A percentile compares a stretch with the other conserved stretches of the same genome.
phyloP scores from a whole-genome alignment of 2,888 invertebrate species.

The Punctoribates punctum region DNA sequence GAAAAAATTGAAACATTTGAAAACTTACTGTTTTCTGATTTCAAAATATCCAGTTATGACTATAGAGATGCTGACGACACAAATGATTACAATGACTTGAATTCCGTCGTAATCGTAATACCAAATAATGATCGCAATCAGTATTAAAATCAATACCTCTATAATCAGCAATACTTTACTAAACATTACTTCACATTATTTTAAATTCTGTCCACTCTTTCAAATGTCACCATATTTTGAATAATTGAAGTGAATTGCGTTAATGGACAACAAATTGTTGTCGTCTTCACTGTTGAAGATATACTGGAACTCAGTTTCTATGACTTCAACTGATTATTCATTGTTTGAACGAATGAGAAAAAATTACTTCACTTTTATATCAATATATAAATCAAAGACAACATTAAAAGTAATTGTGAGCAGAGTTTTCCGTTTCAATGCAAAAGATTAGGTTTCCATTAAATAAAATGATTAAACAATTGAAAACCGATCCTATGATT shows the following conservation, averaged over 20 bases:
- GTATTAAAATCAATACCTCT: conserved; percentile 12
- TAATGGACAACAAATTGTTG: background rate
- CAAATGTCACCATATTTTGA: background rate
- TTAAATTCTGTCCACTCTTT: background rate
- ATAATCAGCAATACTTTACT: conserved; percentile 11
- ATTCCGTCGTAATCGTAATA: conserved; percentile 4
- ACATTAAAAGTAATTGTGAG: conserved; percentile 4
- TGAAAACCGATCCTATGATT: background rate
- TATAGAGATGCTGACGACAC: background rate
- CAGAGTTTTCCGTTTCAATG: background rate
- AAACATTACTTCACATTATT: conserved; percentile 9
- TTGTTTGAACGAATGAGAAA: background rate
- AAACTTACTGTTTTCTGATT: conserved; percentile 7
- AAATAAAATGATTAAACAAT: background rate
- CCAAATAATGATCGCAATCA: conserved; percentile 1
- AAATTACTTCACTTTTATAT: background rate
- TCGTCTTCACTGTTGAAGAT: background rate
- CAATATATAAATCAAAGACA: background rate
- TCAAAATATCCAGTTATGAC: background rate
- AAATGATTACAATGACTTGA: background rate
- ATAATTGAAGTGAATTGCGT: background rate
- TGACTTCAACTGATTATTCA: conserved; percentile 27
- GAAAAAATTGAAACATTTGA: too few relatives aligned
- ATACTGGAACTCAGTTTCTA: background rate
- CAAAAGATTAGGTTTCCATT: background rate